Evolutionary conservation across 1,140 invertebrate species (phyloP).

Genomic region (Leptoteleia sp.): DNA sequence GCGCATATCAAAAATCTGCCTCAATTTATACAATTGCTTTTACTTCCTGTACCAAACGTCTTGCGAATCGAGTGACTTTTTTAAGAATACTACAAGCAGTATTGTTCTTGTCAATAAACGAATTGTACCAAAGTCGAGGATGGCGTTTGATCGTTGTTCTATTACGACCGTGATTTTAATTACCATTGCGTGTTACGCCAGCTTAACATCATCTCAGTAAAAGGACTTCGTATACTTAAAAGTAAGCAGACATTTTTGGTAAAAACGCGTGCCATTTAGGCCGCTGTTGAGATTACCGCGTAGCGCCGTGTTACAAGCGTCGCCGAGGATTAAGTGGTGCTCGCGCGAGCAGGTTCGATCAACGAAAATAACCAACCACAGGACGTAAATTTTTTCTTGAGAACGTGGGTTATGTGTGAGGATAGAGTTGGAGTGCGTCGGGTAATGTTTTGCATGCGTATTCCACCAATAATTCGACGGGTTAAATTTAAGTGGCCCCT

Average conservation of each 20-base stretch:
- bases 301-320: too few species aligned
- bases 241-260: constrained; percentile 2
- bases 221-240: constrained; percentile 23
- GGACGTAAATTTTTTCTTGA: constrained; percentile 23
- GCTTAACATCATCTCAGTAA: constrained; percentile 9
- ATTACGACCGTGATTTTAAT: constrained; percentile 3
- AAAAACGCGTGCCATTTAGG: neutral
- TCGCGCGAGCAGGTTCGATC: neutral
- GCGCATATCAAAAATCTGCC: constrained; percentile 30
- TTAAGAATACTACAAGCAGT: constrained; percentile 15
- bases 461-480: constrained; percentile 22
- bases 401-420: constrained; percentile 6
- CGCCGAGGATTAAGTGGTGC: neutral
- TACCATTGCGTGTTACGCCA: constrained; percentile 17
- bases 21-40: constrained; percentile 1
- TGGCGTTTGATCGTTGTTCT: constrained; percentile 14
- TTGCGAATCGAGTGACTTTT: constrained; percentile 28
- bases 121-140: constrained; percentile 10
- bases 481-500: constrained; percentile 24
- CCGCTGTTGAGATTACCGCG: too few species aligned
- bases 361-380: constrained; percentile 22
- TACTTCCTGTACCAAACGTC: neutral
- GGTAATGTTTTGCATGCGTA: constrained; percentile 20
- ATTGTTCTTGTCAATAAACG: constrained; percentile 32
- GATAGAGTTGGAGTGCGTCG: neutral